A percentile compares a stretch with the other conserved stretches of the same genome.
These are phyloP conservation scores for Gambusia holbrooki DNA, from an alignment of 2,113 vertebrate genomes.

Conservation along the genomic window DNA sequence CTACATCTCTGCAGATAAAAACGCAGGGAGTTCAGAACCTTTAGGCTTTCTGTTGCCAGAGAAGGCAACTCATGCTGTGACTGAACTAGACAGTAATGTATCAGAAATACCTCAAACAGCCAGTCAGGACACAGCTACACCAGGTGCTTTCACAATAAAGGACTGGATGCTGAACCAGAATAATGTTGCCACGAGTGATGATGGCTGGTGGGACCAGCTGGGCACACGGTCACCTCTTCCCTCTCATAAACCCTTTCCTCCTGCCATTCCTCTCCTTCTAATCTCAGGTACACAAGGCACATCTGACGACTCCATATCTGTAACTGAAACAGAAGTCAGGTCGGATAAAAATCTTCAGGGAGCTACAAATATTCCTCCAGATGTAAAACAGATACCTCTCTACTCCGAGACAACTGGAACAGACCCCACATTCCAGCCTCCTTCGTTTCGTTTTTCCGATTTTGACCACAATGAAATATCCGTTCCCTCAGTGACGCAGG, in stretches of 20 bases:
- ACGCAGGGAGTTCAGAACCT: constrained; percentile 18
- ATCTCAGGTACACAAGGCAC: constrained; percentile 61
- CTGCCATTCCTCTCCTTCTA: constrained; percentile 6
- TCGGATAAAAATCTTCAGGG: constrained; percentile 44
- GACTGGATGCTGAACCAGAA: constrained; percentile 14
- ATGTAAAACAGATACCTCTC: constrained; percentile 16
- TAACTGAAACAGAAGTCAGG: constrained; percentile 60
- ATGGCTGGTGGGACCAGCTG: constrained; percentile 34
- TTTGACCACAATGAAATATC: constrained; percentile 64
- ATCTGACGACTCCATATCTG: constrained; percentile 37
- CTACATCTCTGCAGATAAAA: constrained; percentile 15
- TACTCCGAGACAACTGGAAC: constrained; percentile 27
- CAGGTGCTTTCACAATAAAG: constrained; percentile 12
- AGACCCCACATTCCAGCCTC: constrained; percentile 3
- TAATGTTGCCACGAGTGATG: constrained; percentile 7
- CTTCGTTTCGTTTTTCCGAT: constrained; percentile 15
- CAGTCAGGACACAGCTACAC: constrained; percentile 2
- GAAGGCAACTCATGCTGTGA: constrained; percentile 30
- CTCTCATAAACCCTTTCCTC: constrained; percentile 31
- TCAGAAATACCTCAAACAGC: constrained; percentile 39
- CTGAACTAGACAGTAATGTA: constrained; percentile 20
- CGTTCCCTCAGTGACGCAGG: constrained; percentile 12
- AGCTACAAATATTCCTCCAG: constrained; percentile 19
- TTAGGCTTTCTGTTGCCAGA: constrained; percentile 3
- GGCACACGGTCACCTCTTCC: constrained; percentile 34